Evolutionary conservation across 2,113 vertebrate species (phyloP).

Genomic region (Neolamprologus ventralis): DNA sequence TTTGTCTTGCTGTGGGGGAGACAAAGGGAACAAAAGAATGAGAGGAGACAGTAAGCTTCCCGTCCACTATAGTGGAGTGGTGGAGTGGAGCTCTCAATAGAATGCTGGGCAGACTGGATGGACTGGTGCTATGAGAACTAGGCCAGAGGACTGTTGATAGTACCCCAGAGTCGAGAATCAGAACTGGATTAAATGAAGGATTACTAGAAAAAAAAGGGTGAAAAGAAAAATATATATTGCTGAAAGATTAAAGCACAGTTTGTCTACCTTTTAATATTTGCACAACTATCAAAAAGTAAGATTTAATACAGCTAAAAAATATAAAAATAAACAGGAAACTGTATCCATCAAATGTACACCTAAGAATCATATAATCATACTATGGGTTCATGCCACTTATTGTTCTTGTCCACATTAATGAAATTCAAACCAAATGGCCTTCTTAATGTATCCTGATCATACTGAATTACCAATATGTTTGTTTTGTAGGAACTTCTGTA

Average conservation of each 20-base stretch:
- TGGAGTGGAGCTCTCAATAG: constrained; percentile 48
- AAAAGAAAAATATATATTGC: not conserved
- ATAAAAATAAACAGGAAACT: not conserved
- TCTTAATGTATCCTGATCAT: not conserved
- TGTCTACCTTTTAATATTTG: not conserved
- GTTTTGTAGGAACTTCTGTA: not conserved
- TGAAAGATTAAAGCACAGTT: not conserved
- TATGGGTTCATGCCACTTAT: not conserved
- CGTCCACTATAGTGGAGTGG: constrained; percentile 49
- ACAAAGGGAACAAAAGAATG: constrained; percentile 64
- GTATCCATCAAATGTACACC: not conserved
- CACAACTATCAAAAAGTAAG: not conserved
- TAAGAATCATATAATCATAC: not conserved
- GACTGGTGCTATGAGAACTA: constrained; percentile 54
- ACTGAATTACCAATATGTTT: not conserved
- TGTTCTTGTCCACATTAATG: not conserved
- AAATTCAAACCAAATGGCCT: not conserved
- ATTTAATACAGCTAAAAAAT: not conserved
- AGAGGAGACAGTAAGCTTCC: constrained; percentile 63
- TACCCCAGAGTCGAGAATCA: constrained; percentile 24
- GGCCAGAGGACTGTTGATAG: constrained; percentile 44
- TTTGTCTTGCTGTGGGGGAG: constrained; percentile 58
- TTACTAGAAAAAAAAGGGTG: not conserved
- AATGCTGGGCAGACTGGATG: constrained; percentile 25
- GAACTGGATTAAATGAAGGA: constrained; percentile 11